phyloP scores from a whole-genome alignment of 2,888 invertebrate genomes.

The Biston betularia region DNA sequence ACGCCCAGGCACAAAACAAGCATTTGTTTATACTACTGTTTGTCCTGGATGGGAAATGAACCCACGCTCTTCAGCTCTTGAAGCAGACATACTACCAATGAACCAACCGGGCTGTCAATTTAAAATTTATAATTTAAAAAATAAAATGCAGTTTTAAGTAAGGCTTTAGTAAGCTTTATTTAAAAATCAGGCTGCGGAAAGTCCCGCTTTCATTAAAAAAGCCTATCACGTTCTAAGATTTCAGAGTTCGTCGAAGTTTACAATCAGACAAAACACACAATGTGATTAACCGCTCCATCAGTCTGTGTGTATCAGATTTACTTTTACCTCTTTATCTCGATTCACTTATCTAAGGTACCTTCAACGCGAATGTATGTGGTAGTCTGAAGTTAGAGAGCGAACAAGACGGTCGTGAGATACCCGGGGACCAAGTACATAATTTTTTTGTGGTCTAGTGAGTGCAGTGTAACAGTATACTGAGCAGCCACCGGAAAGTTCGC shows the following conservation, averaged over 20 bases:
- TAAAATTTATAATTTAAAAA: too few species aligned
- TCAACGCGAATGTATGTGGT: constrained; percentile 58
- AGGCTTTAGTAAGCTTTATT: too few species aligned
- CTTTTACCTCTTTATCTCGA: constrained; percentile 80
- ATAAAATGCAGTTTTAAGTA: too few species aligned
- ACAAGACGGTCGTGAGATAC: constrained; percentile 64
- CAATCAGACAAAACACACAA: constrained; percentile 18
- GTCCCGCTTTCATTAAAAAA: neutral
- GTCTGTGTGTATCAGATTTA: constrained; percentile 57
- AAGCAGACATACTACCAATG: too few species aligned
- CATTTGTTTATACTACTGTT: too few species aligned
- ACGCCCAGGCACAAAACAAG: too few species aligned
- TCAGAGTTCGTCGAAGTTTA: constrained; percentile 5
- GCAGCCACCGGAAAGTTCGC: constrained; percentile 42
- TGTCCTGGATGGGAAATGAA: too few species aligned
- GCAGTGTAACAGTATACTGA: constrained; percentile 51
- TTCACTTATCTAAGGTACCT: constrained; percentile 74
- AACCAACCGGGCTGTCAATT: too few species aligned
- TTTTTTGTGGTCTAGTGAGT: constrained; percentile 52
- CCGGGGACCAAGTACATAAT: constrained; percentile 29
- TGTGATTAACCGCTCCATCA: constrained; percentile 46
- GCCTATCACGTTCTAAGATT: neutral
- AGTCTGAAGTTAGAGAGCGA: constrained; percentile 68
- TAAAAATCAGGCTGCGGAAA: constrained; percentile 9
- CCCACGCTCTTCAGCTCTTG: too few species aligned